phyloP scores from a whole-genome alignment of 2,888 invertebrate genomes.

The Cephus pulcher region DNA sequence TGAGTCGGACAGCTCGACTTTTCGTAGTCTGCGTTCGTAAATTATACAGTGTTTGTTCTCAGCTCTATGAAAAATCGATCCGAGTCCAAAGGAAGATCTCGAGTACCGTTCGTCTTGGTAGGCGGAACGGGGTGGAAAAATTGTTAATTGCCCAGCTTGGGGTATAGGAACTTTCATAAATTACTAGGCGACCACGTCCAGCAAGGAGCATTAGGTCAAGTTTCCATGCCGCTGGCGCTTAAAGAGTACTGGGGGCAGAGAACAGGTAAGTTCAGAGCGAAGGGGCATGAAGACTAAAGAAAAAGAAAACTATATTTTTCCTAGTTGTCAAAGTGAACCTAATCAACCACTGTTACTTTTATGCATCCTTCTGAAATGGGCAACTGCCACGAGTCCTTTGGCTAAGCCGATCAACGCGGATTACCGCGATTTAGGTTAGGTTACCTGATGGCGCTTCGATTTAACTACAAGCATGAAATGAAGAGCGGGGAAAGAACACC shows the following conservation, averaged over 20 bases:
- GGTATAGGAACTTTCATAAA: neutral
- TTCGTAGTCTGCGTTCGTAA: neutral
- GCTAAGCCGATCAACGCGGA: neutral
- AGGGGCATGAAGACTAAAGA: neutral
- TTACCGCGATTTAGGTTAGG: neutral
- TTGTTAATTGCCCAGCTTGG: neutral
- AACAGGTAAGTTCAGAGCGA: neutral
- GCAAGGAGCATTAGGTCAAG: neutral
- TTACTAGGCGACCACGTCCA: neutral
- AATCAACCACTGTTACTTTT: neutral
- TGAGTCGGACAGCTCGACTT: neutral
- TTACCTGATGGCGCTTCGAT: neutral
- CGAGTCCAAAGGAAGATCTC: neutral
- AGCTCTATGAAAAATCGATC: neutral
- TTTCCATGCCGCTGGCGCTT: neutral
- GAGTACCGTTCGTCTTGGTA: neutral
- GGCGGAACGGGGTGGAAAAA: neutral
- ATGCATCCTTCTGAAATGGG: neutral
- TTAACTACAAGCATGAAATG: neutral
- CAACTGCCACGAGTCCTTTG: neutral
- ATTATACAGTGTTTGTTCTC: neutral
- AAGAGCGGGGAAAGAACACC: neutral
- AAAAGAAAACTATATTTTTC: neutral
- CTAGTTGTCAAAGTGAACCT: neutral
- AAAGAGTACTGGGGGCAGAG: neutral